Conservation (phyloP, 2,797 vertebrate species). For the Hemitrygon akajei region DNA sequence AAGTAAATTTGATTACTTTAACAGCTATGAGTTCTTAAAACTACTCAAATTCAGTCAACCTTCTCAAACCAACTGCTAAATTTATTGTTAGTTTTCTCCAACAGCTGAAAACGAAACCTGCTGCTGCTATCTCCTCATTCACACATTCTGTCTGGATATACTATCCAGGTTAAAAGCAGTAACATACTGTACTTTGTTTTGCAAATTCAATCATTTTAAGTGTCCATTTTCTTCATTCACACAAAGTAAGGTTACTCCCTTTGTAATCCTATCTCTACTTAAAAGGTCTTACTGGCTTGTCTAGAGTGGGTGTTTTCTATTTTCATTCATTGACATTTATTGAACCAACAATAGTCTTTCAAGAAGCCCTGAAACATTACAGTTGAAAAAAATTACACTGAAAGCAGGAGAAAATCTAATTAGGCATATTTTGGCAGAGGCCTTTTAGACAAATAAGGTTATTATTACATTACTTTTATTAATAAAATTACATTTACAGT, state of each 20-base stretch:
- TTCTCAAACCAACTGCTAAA: not conserved
- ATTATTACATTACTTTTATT: not conserved
- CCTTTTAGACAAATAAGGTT: not conserved
- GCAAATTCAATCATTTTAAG: constrained; percentile 25
- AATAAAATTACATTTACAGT: not conserved
- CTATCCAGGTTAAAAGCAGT: not conserved
- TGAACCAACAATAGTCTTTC: not conserved
- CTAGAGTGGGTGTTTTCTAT: not conserved
- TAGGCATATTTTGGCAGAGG: not conserved
- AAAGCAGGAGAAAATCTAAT: not conserved
- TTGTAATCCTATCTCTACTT: constrained; percentile 9
- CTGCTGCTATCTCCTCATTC: not conserved
- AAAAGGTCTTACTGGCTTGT: not conserved
- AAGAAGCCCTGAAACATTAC: not conserved
- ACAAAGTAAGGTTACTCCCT: not conserved
- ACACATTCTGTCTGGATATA: not conserved
- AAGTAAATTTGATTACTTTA: not conserved
- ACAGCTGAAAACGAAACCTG: not conserved
- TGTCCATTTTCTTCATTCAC: constrained; percentile 24
- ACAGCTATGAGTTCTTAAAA: not conserved
- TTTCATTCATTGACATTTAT: not conserved
- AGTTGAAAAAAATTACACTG: not conserved
- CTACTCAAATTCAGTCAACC: not conserved
- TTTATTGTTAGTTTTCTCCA: not conserved
- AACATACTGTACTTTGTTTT: constrained; percentile 9